Evolutionary conservation across 1,140 invertebrate species (phyloP), one percentile per base, ranked within the genome.

Genomic region (Cydia amplana): DNA sequence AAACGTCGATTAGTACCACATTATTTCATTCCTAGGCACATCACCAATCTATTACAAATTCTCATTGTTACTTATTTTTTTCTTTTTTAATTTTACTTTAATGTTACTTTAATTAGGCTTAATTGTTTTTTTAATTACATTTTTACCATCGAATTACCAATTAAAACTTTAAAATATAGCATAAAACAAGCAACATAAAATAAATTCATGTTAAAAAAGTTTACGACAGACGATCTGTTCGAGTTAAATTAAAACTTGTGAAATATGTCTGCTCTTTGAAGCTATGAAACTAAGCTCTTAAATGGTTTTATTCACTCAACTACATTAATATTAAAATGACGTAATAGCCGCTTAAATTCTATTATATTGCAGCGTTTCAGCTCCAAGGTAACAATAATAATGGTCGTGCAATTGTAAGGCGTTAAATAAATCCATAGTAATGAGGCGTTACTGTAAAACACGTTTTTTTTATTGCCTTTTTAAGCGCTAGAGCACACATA

Each of bases 231-330:
- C 55, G 55, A 60, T 60, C 55, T 23, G 55, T 18, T 60, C 16
- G 23, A 60, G 55, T 60, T 60, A 60, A 60, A 60, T 60, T 60
- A 60, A 60, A 60, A 60, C 55, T 60, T 60, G 55, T 23, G n/a
- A 60, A 60, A 60, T 60, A 23, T 23, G 55, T 23, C 55, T 60
- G 55, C 55, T 12, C 9, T 60, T 60, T 60, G 20, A 60, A 23
- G 20, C 20, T 9, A 60, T 23, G 55, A 60, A 60, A 60, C 55
- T 60, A 23, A 60, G 55, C 55, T 60, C 10, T 60, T 18, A 60
- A 60, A 20, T 4, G 20, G 20, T 60, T 60, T 60, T 60, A 60
- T 60, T 60, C 51, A 60, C 20, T 60, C 55, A 10, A 10, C 2
- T 18, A 10, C 2, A 4, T 60, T n/a, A 46, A 20, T 60, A 23